phyloP scores from a whole-genome alignment of 2,113 vertebrate species.

The Campylomormyrus tamandua region DNA sequence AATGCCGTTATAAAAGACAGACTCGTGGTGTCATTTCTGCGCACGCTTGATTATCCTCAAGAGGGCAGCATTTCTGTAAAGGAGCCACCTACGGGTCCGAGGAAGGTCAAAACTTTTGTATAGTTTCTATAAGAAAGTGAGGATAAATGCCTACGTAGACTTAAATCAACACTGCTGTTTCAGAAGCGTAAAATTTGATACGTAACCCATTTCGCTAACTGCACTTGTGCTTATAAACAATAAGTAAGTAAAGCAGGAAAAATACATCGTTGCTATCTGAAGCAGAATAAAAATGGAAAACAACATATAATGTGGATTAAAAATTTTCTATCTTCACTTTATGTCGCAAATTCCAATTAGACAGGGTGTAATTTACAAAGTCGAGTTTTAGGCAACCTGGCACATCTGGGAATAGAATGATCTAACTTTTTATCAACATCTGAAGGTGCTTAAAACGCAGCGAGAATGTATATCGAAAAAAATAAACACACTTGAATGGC shows the following conservation, averaged over 20 bases:
- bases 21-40: background rate
- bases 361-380: background rate
- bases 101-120: background rate
- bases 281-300: background rate
- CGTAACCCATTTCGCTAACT: background rate
- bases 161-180: background rate
- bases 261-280: background rate
- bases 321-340: background rate
- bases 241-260: background rate
- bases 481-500: background rate
- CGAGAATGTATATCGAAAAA: background rate
- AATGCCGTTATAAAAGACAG: background rate
- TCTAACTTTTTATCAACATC: background rate
- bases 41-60: slow-evolving; percentile 49
- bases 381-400: background rate
- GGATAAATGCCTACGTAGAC: background rate
- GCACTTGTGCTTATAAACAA: background rate
- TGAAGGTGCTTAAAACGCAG: background rate
- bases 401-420: background rate
- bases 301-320: background rate
- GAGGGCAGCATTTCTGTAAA: slow-evolving; percentile 64
- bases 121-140: background rate
- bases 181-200: background rate
- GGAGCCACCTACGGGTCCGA: slow-evolving; percentile 19
- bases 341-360: background rate